Percentiles rank a stretch among this genome's conserved stretches.
Evolutionary conservation across 2,888 invertebrate genomes (phyloP).

Genomic region (Volucella bombylans): DNA sequence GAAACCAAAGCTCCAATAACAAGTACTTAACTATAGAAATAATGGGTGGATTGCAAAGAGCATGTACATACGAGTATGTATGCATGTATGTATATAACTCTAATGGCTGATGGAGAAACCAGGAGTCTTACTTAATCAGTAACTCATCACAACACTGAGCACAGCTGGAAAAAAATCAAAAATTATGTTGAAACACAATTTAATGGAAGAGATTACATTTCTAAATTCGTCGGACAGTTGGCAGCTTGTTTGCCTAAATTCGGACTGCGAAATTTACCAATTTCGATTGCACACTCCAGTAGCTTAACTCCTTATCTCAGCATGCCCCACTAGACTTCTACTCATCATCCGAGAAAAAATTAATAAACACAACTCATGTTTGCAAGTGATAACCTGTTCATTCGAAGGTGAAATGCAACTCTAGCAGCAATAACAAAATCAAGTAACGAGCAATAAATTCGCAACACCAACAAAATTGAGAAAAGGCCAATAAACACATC

Average conservation of each 20-base stretch:
- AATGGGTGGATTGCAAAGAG: background rate
- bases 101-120: background rate
- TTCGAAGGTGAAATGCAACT: conserved; percentile 49
- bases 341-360: conserved; percentile 1
- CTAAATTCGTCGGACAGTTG: conserved; percentile 8
- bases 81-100: no score
- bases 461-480: background rate
- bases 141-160: no score
- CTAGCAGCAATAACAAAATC: conserved; percentile 22
- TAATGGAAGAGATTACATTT: background rate
- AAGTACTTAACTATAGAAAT: background rate
- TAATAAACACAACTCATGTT: conserved; percentile 15
- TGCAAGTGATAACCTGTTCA: conserved; percentile 69
- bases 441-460: conserved; percentile 25
- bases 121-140: background rate
- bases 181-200: background rate
- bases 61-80: no score
- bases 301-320: conserved; percentile 35
- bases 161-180: no score
- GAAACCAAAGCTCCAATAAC: no score
- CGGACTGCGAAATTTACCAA: conserved; percentile 30
- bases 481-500: conserved; percentile 24
- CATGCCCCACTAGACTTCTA: conserved; percentile 28
- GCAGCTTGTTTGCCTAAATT: conserved; percentile 40
- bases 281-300: background rate